Evolutionary conservation across 2,888 invertebrate species (phyloP).

Genomic region (Pantelozetes paolii): DNA sequence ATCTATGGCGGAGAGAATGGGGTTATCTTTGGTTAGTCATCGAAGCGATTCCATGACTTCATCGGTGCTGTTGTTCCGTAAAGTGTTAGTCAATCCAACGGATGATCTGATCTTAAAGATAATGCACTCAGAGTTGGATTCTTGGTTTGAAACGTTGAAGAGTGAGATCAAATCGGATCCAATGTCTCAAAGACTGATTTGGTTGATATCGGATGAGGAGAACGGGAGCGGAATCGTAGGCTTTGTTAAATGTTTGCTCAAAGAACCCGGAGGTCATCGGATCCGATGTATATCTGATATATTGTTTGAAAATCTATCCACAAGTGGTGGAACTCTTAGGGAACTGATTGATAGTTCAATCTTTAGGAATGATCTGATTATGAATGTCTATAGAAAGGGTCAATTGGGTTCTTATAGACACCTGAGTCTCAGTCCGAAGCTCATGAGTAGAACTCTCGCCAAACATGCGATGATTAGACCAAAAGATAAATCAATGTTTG

Average conservation of each 20-base stretch:
- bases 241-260: slow-evolving; percentile 56
- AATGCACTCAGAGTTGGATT: slow-evolving; percentile 29
- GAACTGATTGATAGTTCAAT: not conserved
- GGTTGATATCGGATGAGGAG: slow-evolving; percentile 52
- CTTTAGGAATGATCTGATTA: not conserved
- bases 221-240: slow-evolving; percentile 55
- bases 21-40: slow-evolving; percentile 50
- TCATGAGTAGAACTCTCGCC: not conserved
- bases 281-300: slow-evolving; percentile 43
- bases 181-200: slow-evolving; percentile 54
- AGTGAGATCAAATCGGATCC: slow-evolving; percentile 64
- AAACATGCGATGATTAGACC: slow-evolving; percentile 81
- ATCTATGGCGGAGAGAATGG: slow-evolving; percentile 36
- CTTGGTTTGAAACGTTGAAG: slow-evolving; percentile 77
- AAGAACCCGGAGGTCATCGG: slow-evolving; percentile 52
- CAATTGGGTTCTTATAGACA: not conserved
- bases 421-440: not conserved
- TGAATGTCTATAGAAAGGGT: not conserved
- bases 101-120: slow-evolving; percentile 40
- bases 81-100: slow-evolving; percentile 49
- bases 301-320: slow-evolving; percentile 48
- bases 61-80: slow-evolving; percentile 62
- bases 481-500: slow-evolving; percentile 85
- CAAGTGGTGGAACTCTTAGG: not conserved
- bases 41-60: slow-evolving; percentile 62